Conservation (phyloP, 2,113 vertebrate genomes). For the Xenus cinereus region DNA sequence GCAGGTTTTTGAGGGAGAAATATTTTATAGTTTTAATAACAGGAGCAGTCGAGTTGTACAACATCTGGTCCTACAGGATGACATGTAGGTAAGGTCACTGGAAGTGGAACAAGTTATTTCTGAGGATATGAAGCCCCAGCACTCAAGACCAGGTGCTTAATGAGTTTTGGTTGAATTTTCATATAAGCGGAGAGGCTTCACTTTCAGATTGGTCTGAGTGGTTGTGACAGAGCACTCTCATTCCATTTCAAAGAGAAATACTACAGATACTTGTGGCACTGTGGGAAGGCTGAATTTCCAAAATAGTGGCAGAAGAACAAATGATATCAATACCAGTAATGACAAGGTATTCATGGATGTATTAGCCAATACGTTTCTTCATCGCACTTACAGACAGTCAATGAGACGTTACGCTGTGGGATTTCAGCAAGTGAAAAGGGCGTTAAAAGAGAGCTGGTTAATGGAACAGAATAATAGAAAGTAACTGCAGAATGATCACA, state of each 20-base stretch:
- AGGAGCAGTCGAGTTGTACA: background rate
- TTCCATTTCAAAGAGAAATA: background rate
- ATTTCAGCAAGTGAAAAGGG: background rate
- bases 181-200: background rate
- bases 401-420: background rate
- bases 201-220: background rate
- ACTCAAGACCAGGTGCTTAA: background rate
- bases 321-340: background rate
- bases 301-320: background rate
- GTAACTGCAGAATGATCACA: background rate
- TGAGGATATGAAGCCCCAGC: background rate
- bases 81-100: background rate
- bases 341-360: background rate
- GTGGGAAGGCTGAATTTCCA: background rate
- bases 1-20: background rate
- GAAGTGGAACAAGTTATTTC: background rate
- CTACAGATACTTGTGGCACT: background rate
- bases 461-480: background rate
- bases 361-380: background rate
- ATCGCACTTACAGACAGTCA: background rate
- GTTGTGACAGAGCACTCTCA: background rate
- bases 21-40: background rate
- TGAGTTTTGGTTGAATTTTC: background rate
- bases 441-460: background rate
- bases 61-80: background rate